These are phyloP conservation scores for Albula goreensis DNA, from an alignment of 2,113 vertebrate species.

Conservation along the genomic window DNA sequence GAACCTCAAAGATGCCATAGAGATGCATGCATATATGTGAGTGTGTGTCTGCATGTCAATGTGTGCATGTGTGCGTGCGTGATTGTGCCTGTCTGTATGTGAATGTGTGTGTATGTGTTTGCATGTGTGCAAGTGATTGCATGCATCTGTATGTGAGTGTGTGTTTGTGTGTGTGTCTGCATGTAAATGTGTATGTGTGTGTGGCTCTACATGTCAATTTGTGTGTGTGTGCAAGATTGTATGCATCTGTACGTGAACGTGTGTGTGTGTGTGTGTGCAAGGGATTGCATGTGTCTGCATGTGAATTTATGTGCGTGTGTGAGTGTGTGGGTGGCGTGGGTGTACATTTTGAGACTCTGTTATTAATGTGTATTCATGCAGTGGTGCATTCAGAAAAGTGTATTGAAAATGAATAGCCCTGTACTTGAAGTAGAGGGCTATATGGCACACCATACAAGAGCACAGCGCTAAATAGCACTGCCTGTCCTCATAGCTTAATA, in stretches of 20 bases:
- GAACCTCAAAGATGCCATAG: neutral
- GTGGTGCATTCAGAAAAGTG: neutral
- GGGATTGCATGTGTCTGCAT: neutral
- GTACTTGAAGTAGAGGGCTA: neutral
- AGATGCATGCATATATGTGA: neutral
- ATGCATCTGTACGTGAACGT: neutral
- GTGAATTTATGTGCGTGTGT: neutral
- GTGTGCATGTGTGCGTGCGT: neutral
- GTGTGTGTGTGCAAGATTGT: too few relatives aligned
- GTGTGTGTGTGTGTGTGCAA: conserved; percentile 7
- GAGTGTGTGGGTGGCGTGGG: neutral
- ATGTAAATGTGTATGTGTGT: too few relatives aligned
- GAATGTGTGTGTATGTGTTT: neutral
- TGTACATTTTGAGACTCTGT: neutral
- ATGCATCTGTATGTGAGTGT: conserved; percentile 1
- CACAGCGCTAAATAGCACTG: neutral
- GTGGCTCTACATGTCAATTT: too few relatives aligned
- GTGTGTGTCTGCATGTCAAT: neutral
- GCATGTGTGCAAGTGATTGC: neutral
- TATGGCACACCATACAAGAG: neutral
- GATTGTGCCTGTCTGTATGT: too few relatives aligned
- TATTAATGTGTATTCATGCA: neutral
- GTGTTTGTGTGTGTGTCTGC: neutral
- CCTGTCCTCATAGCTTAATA: neutral
- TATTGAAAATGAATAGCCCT: neutral